phyloP scores from a whole-genome alignment of 2,888 invertebrate genomes.

The Acrobeloides nanus region DNA sequence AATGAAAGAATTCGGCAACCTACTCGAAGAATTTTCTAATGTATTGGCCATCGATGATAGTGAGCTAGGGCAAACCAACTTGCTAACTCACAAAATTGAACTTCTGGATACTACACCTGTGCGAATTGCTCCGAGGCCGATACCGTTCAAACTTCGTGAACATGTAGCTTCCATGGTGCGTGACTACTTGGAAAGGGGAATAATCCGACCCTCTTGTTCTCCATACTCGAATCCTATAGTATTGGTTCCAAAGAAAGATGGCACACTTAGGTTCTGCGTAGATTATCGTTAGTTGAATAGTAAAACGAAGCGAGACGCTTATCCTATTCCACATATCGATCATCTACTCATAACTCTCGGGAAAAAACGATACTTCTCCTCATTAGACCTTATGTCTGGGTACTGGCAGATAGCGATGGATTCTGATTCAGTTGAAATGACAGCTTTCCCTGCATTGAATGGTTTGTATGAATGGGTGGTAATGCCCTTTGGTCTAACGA shows the following conservation, averaged over 20 bases:
- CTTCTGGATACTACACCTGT: constrained; percentile 9
- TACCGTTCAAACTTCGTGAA: constrained; percentile 11
- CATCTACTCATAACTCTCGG: constrained; percentile 15
- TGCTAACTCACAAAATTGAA: constrained; percentile 14
- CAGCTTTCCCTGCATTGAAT: constrained; percentile 29
- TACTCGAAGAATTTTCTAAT: constrained; percentile 7
- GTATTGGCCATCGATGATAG: constrained; percentile 15
- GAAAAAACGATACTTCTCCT: constrained; percentile 15
- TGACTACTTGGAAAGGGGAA: constrained; percentile 8
- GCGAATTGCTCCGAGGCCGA: constrained; percentile 5
- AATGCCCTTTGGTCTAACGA: constrained; percentile 39
- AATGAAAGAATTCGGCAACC: constrained; percentile 14
- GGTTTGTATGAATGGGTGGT: constrained; percentile 37
- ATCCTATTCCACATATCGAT: constrained; percentile 25
- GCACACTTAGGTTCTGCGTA: constrained; percentile 30
- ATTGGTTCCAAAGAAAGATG: constrained; percentile 52
- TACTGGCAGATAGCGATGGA: constrained; percentile 31
- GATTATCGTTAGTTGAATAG: constrained; percentile 40
- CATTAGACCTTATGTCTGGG: constrained; percentile 25
- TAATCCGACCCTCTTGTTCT: constrained; percentile 33
- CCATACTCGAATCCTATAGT: constrained; percentile 54
- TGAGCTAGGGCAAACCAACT: constrained; percentile 7
- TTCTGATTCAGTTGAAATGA: constrained; percentile 23
- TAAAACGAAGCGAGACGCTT: constrained; percentile 23
- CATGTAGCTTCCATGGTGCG: constrained; percentile 11